These are phyloP conservation scores for Erpobdella octoculata DNA, from an alignment of 2,888 invertebrate genomes.

Conservation along the genomic window DNA sequence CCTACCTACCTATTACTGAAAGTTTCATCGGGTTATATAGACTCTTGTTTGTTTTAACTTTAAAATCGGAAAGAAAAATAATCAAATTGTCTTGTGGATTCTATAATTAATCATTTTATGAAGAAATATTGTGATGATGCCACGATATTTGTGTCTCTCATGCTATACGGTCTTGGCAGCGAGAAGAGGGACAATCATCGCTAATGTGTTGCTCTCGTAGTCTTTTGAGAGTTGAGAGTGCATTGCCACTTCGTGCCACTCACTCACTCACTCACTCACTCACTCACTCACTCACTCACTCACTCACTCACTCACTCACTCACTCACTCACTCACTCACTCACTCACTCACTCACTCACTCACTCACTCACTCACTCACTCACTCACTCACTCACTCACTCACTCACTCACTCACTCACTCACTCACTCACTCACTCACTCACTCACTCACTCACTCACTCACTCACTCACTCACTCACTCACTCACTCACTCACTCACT, in stretches of 20 bases:
- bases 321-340: conserved; percentile 6
- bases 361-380: conserved; percentile 21
- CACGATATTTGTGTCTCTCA: too few relatives aligned
- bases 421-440: conserved; percentile 31
- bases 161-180: too few relatives aligned
- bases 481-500: conserved; percentile 22
- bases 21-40: too few relatives aligned
- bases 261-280: conserved; percentile 8
- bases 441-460: conserved; percentile 30
- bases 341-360: conserved; percentile 18
- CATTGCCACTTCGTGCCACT: neutral
- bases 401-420: conserved; percentile 28
- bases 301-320: conserved; percentile 8
- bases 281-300: conserved; percentile 11
- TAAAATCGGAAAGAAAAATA: too few relatives aligned
- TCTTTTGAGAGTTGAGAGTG: neutral
- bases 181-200: too few relatives aligned
- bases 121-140: too few relatives aligned
- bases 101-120: too few relatives aligned
- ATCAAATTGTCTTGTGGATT: too few relatives aligned
- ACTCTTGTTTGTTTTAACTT: too few relatives aligned
- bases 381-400: conserved; percentile 20
- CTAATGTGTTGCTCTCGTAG: neutral
- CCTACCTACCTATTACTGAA: too few relatives aligned
- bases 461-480: conserved; percentile 24